These are phyloP conservation scores for Peromyscus maniculatus DNA, from an alignment of 2,113 vertebrate species.

Conservation along the genomic window DNA sequence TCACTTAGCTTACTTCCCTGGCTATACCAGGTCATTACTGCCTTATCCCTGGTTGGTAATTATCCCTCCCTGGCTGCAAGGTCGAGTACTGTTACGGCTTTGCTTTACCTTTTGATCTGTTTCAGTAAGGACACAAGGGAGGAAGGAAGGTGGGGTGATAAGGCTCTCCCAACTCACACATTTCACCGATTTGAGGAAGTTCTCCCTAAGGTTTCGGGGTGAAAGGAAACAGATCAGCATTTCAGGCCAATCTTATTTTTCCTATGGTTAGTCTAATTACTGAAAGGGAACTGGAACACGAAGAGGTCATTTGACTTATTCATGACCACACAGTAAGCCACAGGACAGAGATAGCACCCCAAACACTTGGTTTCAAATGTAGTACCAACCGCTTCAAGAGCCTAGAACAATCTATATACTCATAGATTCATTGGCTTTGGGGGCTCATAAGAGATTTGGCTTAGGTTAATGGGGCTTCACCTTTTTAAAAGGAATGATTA, in stretches of 20 bases:
- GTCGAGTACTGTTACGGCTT: not conserved
- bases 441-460: constrained; percentile 26
- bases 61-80: not conserved
- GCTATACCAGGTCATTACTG: not conserved
- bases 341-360: constrained; percentile 64
- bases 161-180: constrained; percentile 37
- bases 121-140: constrained; percentile 47
- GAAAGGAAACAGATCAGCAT: constrained; percentile 59
- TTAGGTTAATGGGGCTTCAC: constrained; percentile 44
- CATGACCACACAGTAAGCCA: constrained; percentile 64
- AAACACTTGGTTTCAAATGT: constrained; percentile 61
- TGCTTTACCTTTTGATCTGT: constrained; percentile 52
- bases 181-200: constrained; percentile 48
- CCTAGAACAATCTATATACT: constrained; percentile 55
- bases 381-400: constrained; percentile 28
- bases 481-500: constrained; percentile 11
- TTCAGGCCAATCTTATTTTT: constrained; percentile 60
- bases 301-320: constrained; percentile 70
- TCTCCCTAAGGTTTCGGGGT: constrained; percentile 32
- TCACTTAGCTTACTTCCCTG: constrained; percentile 33
- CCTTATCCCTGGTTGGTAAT: not conserved
- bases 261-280: constrained; percentile 56
- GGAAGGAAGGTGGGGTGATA: not conserved
- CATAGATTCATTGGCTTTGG: constrained; percentile 9
- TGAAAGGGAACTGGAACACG: constrained; percentile 59